Evolutionary conservation across 2,113 vertebrate genomes (phyloP), one percentile per base, ranked within the genome.

Genomic region (Synchiropus splendidus): DNA sequence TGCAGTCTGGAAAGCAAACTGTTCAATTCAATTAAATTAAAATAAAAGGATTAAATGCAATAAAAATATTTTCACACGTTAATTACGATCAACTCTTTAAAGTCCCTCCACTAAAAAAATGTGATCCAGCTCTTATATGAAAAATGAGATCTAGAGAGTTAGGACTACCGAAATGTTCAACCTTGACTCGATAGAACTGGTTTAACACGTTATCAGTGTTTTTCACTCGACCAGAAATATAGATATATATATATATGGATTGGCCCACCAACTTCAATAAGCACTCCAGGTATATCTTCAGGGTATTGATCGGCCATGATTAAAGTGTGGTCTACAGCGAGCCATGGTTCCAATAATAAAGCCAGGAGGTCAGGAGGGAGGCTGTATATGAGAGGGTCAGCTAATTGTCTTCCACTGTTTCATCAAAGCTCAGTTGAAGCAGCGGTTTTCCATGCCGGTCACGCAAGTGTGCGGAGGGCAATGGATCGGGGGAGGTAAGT

Each of bases 401-500:
- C 46, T 69, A 70, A 77, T 66, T 48, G 58, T 54, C 62, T 71
- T 32, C 16, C 36, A 37, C 40, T 45, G 13, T 66, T 65, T 65
- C 45, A 57, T 58, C 48, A 49, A 2, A 30, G 46, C 37, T 53
- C 16, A 16, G 52, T 37, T 44, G 36, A 54, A 47, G 36, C 17
- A 4, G 27, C 16, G 15, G 42, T 70, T 72, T 61, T 58, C 33
- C 42, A 74, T 67, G 60, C 54, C 61, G 45, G 57, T 52, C 66
- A 70, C 44, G 52, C 48, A 48, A 42, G 50, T 60, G 61, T 47
- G 45, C 42, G 41, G 66, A 54, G 70, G 58, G 64, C 61, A 70
- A 62, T 36, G 39, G 62, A 80, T 76, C 73, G 76, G 70, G 58
- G 59, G 40, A 53, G 49, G 44, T 31, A 49, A 50, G 65, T 61